phyloP scores from a whole-genome alignment of 2,797 vertebrate species.

The Cirrhinus molitorella region DNA sequence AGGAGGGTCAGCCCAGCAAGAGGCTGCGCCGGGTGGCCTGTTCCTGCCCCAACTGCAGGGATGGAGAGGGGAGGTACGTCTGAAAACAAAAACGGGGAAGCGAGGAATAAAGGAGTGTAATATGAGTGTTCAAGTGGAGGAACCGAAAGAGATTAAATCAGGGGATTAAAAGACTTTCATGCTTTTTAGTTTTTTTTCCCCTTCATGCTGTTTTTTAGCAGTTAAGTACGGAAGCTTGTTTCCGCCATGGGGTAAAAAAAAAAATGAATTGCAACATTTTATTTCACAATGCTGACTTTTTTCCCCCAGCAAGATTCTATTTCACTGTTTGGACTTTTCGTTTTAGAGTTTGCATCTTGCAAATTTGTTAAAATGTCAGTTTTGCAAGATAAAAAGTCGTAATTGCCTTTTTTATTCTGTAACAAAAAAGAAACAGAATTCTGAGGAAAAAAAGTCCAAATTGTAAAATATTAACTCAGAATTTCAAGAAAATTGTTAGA shows the following conservation, averaged over 20 bases:
- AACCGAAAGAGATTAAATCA: background rate
- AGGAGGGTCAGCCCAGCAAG: conserved; percentile 94
- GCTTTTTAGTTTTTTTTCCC: background rate
- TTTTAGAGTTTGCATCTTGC: background rate
- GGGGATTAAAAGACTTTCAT: background rate
- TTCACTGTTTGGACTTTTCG: background rate
- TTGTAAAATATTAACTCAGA: background rate
- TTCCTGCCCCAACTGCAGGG: conserved; percentile 98
- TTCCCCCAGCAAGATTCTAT: background rate
- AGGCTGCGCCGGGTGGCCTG: conserved; percentile 95
- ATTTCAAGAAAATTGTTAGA: too few species aligned
- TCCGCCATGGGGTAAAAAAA: too few species aligned
- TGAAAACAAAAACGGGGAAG: background rate
- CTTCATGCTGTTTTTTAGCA: background rate
- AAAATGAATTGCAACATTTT: too few species aligned
- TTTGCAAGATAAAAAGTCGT: background rate
- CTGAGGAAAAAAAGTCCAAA: background rate
- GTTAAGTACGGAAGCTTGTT: background rate
- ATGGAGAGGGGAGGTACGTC: conserved; percentile 94
- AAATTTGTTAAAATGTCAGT: background rate
- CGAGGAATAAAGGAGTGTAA: background rate
- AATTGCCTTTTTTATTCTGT: background rate
- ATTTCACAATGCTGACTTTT: too few species aligned
- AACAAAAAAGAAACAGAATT: background rate
- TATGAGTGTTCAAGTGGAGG: background rate